A percentile compares a stretch with the other conserved stretches of the same genome.
phyloP scores from a whole-genome alignment of 2,113 vertebrate species.

The Tragelaphus imberbis region DNA sequence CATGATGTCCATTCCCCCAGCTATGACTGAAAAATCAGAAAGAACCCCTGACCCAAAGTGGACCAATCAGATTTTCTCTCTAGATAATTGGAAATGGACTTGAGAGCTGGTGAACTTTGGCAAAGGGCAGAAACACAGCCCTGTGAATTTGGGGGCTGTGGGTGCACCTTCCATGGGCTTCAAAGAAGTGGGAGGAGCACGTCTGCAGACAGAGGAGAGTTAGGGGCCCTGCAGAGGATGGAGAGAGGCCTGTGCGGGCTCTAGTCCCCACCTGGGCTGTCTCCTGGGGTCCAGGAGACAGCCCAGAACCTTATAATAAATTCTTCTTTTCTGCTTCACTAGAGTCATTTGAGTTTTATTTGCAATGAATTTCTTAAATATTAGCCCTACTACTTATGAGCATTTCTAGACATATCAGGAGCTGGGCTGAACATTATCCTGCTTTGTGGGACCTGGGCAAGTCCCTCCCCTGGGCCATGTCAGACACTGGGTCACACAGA shows the following conservation, averaged over 20 bases:
- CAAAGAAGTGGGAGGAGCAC: background rate
- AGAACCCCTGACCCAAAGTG: background rate
- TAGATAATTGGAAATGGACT: background rate
- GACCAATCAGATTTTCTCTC: background rate
- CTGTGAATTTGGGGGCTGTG: background rate
- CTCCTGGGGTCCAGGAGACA: background rate
- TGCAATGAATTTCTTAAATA: background rate
- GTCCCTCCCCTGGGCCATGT: background rate
- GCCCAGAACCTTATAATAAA: background rate
- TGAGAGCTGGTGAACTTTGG: background rate
- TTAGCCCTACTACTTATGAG: background rate
- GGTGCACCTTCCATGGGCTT: rapidly evolving
- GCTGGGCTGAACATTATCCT: background rate
- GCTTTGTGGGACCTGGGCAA: background rate
- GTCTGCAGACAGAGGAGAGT: background rate
- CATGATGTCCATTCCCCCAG: background rate
- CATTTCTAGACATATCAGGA: background rate
- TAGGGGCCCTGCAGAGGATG: background rate
- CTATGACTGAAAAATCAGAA: background rate
- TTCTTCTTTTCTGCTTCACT: background rate
- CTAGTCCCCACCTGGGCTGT: no score
- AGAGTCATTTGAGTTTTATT: background rate
- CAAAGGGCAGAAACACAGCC: background rate
- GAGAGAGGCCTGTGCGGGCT: background rate
- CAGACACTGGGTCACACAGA: background rate